Conservation (phyloP, 2,113 vertebrate genomes). For the Microtus richardsoni region DNA sequence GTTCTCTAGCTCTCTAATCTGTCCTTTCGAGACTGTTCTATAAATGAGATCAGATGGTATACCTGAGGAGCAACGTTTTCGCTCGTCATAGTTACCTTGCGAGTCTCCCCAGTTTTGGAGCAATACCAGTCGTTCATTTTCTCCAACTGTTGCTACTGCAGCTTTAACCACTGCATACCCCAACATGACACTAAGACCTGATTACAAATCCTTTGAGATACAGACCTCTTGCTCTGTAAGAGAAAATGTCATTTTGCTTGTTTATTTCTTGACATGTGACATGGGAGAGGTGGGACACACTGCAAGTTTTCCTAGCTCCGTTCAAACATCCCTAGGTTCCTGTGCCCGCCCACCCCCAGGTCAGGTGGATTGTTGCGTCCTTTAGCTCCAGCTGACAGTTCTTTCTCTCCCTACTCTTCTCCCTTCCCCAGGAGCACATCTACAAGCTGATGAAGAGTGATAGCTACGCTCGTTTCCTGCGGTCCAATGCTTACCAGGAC, state of each 20-base stretch:
- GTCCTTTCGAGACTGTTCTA: background rate
- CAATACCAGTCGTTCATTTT: background rate
- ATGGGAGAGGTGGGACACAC: rapidly evolving
- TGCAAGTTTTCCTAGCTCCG: background rate
- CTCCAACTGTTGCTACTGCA: background rate
- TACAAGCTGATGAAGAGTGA: conserved; percentile 99
- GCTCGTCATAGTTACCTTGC: background rate
- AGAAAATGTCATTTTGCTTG: background rate
- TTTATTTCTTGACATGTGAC: background rate
- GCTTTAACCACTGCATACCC: background rate
- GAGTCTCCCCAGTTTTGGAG: background rate
- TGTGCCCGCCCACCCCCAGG: background rate
- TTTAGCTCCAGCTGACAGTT: conserved; percentile 73
- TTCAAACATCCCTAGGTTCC: background rate
- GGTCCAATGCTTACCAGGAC: conserved; percentile 97
- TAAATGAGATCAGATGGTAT: background rate
- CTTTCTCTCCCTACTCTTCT: conserved; percentile 50
- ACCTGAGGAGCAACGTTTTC: background rate
- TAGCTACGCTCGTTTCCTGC: conserved; percentile 98
- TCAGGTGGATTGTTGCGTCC: conserved; percentile 43
- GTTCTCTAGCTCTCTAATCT: background rate
- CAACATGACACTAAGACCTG: background rate
- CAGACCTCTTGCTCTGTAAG: background rate
- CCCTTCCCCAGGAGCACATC: conserved; percentile 93
- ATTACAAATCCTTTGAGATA: conserved; percentile 2